Conservation (phyloP, 2,113 vertebrate genomes). For the Dicaeum eximium region DNA sequence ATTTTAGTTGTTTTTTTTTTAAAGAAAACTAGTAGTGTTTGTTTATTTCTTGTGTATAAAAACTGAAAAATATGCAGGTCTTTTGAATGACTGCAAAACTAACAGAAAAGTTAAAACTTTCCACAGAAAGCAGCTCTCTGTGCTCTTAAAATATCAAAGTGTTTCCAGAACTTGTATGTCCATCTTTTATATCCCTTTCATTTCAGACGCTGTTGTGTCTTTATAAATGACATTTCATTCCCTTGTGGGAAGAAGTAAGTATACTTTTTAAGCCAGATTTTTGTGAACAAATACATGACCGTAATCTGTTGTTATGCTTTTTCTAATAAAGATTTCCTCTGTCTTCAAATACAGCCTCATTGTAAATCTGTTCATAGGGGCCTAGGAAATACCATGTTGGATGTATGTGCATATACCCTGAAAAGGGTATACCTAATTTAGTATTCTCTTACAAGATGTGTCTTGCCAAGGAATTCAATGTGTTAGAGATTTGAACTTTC, state of each 20-base stretch:
- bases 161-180: neutral
- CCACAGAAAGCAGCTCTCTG: neutral
- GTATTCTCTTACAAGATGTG: neutral
- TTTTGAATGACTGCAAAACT: neutral
- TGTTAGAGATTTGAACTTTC: neutral
- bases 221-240: neutral
- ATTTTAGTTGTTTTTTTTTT: neutral
- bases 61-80: slow-evolving; percentile 1
- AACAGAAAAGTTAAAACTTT: neutral
- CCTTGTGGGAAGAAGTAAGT: neutral
- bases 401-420: neutral
- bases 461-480: neutral
- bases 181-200: neutral
- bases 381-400: neutral
- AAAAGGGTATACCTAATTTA: neutral
- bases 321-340: neutral
- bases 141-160: neutral
- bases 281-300: neutral
- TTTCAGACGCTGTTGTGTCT: neutral
- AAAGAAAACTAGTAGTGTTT: neutral
- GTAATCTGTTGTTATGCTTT: neutral
- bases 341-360: neutral
- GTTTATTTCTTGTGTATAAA: neutral
- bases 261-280: neutral
- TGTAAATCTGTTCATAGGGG: neutral